phyloP scores from a whole-genome alignment of 1,140 invertebrate species.

The Drosophila malerkotliana region DNA sequence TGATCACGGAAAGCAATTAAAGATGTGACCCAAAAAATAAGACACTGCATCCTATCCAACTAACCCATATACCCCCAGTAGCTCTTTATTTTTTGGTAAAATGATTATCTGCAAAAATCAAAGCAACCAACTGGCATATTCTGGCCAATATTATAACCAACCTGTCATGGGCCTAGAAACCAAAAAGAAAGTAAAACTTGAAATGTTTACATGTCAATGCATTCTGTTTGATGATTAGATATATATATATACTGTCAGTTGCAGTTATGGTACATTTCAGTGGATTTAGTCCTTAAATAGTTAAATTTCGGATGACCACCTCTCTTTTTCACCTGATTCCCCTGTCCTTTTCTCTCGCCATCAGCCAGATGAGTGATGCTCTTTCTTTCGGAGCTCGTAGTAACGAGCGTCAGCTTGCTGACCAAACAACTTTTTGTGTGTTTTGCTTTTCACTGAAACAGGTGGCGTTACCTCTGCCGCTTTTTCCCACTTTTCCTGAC shows the following conservation, averaged over 20 bases:
- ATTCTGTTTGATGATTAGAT: slow-evolving; percentile 70
- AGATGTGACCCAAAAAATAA: slow-evolving; percentile 1
- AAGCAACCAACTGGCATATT: too few relatives aligned
- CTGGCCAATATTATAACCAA: too few relatives aligned
- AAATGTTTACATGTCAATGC: slow-evolving; percentile 74
- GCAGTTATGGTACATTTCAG: slow-evolving; percentile 11
- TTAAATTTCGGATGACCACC: slow-evolving; percentile 6
- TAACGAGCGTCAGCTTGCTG: slow-evolving; percentile 43
- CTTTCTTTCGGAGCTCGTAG: slow-evolving; percentile 18
- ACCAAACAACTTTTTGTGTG: slow-evolving; percentile 54
- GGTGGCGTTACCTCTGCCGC: slow-evolving; percentile 33
- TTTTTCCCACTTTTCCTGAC: slow-evolving; percentile 22
- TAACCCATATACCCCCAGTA: slow-evolving; percentile 1
- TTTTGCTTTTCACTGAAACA: slow-evolving; percentile 40
- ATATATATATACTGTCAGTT: slow-evolving; percentile 55
- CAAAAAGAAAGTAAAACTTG: too few relatives aligned
- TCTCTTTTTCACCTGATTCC: neutral
- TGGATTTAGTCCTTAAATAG: neutral
- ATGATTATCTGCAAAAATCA: too few relatives aligned
- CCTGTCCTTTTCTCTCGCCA: neutral
- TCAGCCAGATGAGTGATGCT: slow-evolving; percentile 29
- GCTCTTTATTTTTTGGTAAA: too few relatives aligned
- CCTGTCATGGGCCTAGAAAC: too few relatives aligned
- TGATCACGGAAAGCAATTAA: neutral
- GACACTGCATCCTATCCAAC: too few relatives aligned